Base-by-base conservation (phyloP, 2,888 invertebrate species). In the Acholoe squamosa region DNA sequence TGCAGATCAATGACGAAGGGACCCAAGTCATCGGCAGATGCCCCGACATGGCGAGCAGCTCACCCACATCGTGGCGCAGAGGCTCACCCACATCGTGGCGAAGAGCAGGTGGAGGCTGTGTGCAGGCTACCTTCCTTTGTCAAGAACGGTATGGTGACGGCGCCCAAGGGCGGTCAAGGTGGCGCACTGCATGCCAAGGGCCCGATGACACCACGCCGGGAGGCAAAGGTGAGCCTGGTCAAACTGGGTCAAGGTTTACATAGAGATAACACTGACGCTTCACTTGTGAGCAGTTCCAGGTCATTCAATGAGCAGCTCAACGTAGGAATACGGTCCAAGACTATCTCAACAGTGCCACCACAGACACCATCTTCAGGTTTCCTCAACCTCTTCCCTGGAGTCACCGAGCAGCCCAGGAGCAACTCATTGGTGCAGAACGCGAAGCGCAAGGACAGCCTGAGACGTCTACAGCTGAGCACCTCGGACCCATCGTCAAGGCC, bases 151-250 rank as follows among this genome's bases (percentile, higher is more conserved):
- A 25, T 71, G 71, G 71, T 71, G 3, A 71, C 71, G 14, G 71
- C 71, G 1, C 71, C 71, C 7, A 71, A 71, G 28, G 71, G 28
- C 28, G 25, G 25, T 16, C 28, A 3, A 1, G 28, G 7, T 7
- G 12, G 12, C 22, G 1, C 1, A 7, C 1, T 19, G 12, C 54
- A 54, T 54, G n/a, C 61, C 61, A 61, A 19, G n/a, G 71, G 71
- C 1, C 71, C 19, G 0, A 28, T 71, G 14, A 71, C 71, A 28
- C 28, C 71, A 14, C 71, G 71, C 25, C 12, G 14, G 28, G 71
- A 71, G 71, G 71, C 31, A 25, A 71, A 71, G 71, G 71, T 71
- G n/a, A 71, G 31, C 28, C 28, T 71, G 71, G 71, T 71, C n/a
- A 28, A 71, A 25, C 71, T 71, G 3, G 71, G 71, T 0, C 71